phyloP scores from a whole-genome alignment of 2,113 vertebrate genomes.

The Oncorhynchus nerka region DNA sequence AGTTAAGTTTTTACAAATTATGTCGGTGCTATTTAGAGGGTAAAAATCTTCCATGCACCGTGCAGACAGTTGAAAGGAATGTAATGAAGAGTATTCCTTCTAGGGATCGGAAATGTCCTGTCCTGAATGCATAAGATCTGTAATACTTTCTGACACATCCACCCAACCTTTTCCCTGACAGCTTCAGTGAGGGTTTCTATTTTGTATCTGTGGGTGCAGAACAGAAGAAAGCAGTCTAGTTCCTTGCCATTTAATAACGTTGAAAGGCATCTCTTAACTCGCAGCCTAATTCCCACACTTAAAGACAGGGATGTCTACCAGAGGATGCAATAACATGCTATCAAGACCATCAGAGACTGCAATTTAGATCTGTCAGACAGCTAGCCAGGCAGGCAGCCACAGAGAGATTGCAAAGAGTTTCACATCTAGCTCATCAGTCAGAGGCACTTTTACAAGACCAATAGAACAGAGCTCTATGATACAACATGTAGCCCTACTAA shows the following conservation, averaged over 20 bases:
- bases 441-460: slow-evolving; percentile 51
- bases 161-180: slow-evolving; percentile 61
- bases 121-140: slow-evolving; percentile 63
- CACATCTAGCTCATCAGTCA: slow-evolving; percentile 55
- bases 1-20: slow-evolving; percentile 65
- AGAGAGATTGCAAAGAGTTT: slow-evolving; percentile 58
- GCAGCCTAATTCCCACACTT: slow-evolving; percentile 71
- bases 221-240: slow-evolving; percentile 66
- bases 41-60: too few species aligned
- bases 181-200: slow-evolving; percentile 49
- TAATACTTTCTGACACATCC: slow-evolving; percentile 72
- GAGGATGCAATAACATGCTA: slow-evolving; percentile 67
- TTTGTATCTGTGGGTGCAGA: slow-evolving; percentile 41
- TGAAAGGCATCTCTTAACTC: slow-evolving; percentile 68
- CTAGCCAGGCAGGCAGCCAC: slow-evolving; percentile 56
- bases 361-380: slow-evolving; percentile 68
- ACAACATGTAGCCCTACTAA: too few species aligned
- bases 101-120: slow-evolving; percentile 69
- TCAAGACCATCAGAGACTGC: slow-evolving; percentile 64
- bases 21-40: slow-evolving; percentile 47
- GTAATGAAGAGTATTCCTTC: slow-evolving; percentile 50
- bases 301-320: slow-evolving; percentile 57
- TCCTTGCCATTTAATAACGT: slow-evolving; percentile 65
- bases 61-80: slow-evolving; percentile 35
- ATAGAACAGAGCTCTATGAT: slow-evolving; percentile 38